Percentiles rank a stretch among this genome's conserved stretches.
phyloP scores from a whole-genome alignment of 1,140 invertebrate genomes.

The Bombyx mori region ASM3026992v2 NC_085116.1:16922501-16923000 shows the following conservation, averaged over 20 bases:
- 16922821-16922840: constrained; percentile 16
- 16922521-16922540: neutral
- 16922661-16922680: constrained; percentile 16
- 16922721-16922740: constrained; percentile 50
- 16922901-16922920: too few species aligned
- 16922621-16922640: constrained; percentile 24
- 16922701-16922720: constrained; percentile 46
- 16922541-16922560: neutral
- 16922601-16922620: neutral
- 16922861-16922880: neutral
- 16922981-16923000: too few species aligned
- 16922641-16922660: constrained; percentile 29
- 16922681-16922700: constrained; percentile 38
- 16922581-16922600: neutral
- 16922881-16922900: too few species aligned
- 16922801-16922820: constrained; percentile 47
- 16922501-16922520: neutral
- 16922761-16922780: constrained; percentile 60
- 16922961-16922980: too few species aligned
- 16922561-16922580: neutral
- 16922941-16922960: too few species aligned
- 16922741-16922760: constrained; percentile 57
- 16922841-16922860: constrained; percentile 6
- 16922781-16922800: constrained; percentile 60
- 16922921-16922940: too few species aligned